phyloP scores from a whole-genome alignment of 2,113 vertebrate genomes.

The Monopterus albus region DNA sequence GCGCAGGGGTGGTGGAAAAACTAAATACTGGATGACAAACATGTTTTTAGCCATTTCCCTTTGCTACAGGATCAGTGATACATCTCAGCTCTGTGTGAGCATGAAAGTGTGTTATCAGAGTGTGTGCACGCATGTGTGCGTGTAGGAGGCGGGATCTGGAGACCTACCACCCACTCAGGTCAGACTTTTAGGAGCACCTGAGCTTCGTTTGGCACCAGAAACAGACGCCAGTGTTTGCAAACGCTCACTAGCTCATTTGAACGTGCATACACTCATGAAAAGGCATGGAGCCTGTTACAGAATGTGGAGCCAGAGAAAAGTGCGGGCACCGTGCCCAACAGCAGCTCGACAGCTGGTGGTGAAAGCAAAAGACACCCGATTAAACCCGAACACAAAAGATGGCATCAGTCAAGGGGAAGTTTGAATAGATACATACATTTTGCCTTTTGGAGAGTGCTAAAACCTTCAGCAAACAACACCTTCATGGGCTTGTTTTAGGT shows the following conservation, averaged over 20 bases:
- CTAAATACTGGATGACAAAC: constrained; percentile 29
- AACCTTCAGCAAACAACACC: constrained; percentile 39
- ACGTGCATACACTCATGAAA: constrained; percentile 43
- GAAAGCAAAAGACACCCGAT: constrained; percentile 27
- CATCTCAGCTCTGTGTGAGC: constrained; percentile 11
- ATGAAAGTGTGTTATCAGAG: neutral
- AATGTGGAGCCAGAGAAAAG: constrained; percentile 40
- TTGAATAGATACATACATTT: constrained; percentile 9
- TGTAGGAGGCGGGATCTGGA: constrained; percentile 63
- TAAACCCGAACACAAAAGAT: constrained; percentile 38
- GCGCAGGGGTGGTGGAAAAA: constrained; percentile 7
- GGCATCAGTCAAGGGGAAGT: constrained; percentile 36
- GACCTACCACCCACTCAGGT: constrained; percentile 71
- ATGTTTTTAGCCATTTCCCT: constrained; percentile 23
- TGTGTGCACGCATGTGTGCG: constrained; percentile 25
- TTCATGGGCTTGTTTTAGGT: constrained; percentile 49
- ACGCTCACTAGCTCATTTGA: constrained; percentile 61
- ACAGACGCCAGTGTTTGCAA: constrained; percentile 69
- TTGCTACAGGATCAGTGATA: constrained; percentile 40
- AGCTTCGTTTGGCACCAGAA: constrained; percentile 50
- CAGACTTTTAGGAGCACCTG: constrained; percentile 67
- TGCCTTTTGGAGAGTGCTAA: constrained; percentile 22
- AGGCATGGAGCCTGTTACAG: constrained; percentile 23
- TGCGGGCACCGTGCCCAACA: constrained; percentile 29
- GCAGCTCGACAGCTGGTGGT: constrained; percentile 11